Evolutionary conservation across 2,888 invertebrate species (phyloP), one percentile per base, ranked within the genome.

Genomic region (Spicauda simplicius): DNA sequence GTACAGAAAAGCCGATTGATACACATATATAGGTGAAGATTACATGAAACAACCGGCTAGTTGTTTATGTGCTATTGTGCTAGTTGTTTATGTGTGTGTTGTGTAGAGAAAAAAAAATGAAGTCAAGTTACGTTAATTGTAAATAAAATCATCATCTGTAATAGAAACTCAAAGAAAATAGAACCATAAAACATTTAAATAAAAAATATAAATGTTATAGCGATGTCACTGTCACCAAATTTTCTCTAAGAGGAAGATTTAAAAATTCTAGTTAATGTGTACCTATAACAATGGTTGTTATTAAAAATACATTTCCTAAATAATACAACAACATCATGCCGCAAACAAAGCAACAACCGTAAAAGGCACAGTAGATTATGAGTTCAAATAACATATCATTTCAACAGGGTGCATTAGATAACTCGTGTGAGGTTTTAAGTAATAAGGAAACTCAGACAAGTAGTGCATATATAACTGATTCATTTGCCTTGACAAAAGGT

Each of bases 391-490:
- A 54, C 30, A 25, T 65, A 59, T 59, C 65, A 12, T n/a, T 73
- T 20, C 74, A 76, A 45, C 68, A 73, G 57, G 73, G 72, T 59
- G 52, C 73, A 20, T 69, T 71, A 60, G 66, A 69, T 53, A 68
- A 68, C 60, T 73, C 74, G 52, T 71, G 72, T 71, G 55, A 58
- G 20, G 41, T 59, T 25, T 58, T 68, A 19, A 66, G 74, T 25
- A 75, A 82, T n/a, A 77, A 77, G 68, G 78, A 75, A 61, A 85
- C 82, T 8, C 82, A 86, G 69, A 81, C 84, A 2, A 77, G 71
- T 45, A 66, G 64, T 12, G 45, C 63, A 16, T 64, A 68, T 70
- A 60, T 79, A 72, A 66, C 55, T 10, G 59, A 69, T 37, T 69
- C 69, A 41, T 57, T 68, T 45, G 55, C 69, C 10, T 66, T 70